phyloP scores from a whole-genome alignment of 2,797 vertebrate species.

The Typhlichthys eigenmanni region DNA sequence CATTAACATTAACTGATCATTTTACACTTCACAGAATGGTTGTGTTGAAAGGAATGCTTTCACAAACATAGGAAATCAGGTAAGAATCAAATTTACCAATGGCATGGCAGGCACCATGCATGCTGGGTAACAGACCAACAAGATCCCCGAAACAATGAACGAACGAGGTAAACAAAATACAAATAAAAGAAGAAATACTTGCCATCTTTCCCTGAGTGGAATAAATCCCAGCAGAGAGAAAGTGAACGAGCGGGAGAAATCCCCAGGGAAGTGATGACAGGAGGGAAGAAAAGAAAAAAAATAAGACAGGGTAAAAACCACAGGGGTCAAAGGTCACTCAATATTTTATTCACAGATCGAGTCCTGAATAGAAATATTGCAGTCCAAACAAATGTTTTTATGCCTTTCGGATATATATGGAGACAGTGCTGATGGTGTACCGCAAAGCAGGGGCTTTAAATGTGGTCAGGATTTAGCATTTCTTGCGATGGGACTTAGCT shows the following conservation, averaged over 20 bases:
- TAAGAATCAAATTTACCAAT: conserved; percentile 17
- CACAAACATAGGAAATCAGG: conserved; percentile 9
- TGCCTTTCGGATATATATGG: conserved; percentile 60
- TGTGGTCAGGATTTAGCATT: conserved; percentile 45
- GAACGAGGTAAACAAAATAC: conserved; percentile 70
- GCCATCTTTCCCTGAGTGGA: conserved; percentile 80
- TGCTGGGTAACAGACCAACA: conserved; percentile 32
- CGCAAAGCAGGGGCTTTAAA: conserved; percentile 41
- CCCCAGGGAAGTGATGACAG: conserved; percentile 56
- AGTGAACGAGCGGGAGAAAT: conserved; percentile 57
- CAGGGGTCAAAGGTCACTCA: conserved; percentile 87
- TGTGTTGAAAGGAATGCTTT: conserved; percentile 2
- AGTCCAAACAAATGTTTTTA: conserved; percentile 63
- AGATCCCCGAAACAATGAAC: conserved; percentile 78
- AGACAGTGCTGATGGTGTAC: conserved; percentile 50
- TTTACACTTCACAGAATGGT: neutral
- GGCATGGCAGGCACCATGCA: conserved; percentile 28
- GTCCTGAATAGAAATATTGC: conserved; percentile 99
- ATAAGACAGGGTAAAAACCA: conserved; percentile 86
- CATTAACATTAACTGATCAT: no score
- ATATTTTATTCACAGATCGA: conserved; percentile 98
- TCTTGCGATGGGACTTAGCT: conserved; percentile 21
- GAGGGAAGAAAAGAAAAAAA: conserved; percentile 34
- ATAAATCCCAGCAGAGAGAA: conserved; percentile 82
- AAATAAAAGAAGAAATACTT: conserved; percentile 69